Evolutionary conservation across 2,797 vertebrate species (phyloP).

Genomic region (Mustela erminea): DNA sequence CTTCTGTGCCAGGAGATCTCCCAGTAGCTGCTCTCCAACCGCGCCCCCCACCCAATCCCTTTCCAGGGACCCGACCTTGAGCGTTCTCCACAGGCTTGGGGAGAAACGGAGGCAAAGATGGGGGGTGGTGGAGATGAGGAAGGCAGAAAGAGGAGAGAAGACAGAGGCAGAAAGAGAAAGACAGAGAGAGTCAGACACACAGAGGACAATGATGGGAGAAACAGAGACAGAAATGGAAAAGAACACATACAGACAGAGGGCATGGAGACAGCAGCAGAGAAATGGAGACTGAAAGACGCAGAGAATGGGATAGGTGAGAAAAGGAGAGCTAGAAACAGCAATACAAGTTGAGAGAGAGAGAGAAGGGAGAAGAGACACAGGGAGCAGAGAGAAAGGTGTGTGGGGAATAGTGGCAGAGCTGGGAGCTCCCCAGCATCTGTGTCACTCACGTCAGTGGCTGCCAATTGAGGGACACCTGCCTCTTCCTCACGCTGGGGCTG

Average conservation of each 20-base stretch:
- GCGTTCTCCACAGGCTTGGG: background rate
- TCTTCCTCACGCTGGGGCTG: slow-evolving; percentile 67
- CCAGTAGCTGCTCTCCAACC: no score
- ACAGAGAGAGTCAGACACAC: background rate
- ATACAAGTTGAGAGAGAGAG: background rate
- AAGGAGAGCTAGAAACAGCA: background rate
- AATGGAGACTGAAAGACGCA: background rate
- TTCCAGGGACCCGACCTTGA: background rate
- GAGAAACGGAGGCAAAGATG: background rate
- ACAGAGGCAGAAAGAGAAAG: background rate
- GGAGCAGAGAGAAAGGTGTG: background rate
- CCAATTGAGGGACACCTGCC: slow-evolving; percentile 82
- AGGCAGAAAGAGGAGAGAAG: background rate
- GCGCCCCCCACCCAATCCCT: background rate
- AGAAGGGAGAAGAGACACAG: background rate
- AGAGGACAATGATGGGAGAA: background rate
- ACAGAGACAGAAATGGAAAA: background rate
- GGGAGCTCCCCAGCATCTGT: background rate
- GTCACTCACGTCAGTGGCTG: slow-evolving; percentile 82
- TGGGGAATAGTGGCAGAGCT: background rate
- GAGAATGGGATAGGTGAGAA: background rate
- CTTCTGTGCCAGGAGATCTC: background rate
- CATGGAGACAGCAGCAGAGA: background rate
- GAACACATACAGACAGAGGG: background rate
- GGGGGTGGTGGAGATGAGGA: background rate